A percentile compares a stretch with the other conserved stretches of the same genome.
phyloP scores from a whole-genome alignment of 53 echinoderm and acorn worm genomes.

The Holothuria scabra region DNA sequence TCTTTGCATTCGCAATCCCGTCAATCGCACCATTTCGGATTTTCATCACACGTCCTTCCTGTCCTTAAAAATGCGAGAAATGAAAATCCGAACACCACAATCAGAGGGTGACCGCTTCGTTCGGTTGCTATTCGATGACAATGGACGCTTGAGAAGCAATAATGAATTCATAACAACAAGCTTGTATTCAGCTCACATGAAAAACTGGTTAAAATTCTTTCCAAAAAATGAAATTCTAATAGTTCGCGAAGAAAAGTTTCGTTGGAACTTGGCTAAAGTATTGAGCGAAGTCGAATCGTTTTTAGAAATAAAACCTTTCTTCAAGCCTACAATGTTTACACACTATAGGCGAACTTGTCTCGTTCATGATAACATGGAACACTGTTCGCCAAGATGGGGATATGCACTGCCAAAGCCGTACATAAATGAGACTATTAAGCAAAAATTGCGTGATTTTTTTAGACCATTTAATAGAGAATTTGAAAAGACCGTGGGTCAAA shows the following conservation, averaged over 20 bases:
- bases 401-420: conserved; percentile 74
- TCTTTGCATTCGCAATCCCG: conserved; percentile 76
- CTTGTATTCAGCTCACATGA: conserved; percentile 66
- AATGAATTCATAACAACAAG: conserved; percentile 70
- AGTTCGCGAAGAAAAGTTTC: conserved; percentile 51
- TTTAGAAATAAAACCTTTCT: conserved; percentile 65
- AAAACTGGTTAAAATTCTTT: conserved; percentile 71
- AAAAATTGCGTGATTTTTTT: conserved; percentile 80
- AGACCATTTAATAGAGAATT: conserved; percentile 82
- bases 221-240: conserved; percentile 66
- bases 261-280: conserved; percentile 47
- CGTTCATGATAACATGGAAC: background rate
- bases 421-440: conserved; percentile 44
- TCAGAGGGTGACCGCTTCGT: conserved; percentile 65
- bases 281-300: conserved; percentile 75
- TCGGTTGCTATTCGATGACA: conserved; percentile 46
- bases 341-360: conserved; percentile 9
- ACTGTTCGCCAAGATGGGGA: conserved; percentile 56
- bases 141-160: conserved; percentile 71
- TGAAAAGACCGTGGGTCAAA: conserved; percentile 59
- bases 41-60: conserved; percentile 79
- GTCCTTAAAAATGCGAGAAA: conserved; percentile 35
- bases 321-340: conserved; percentile 63
- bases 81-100: conserved; percentile 32
- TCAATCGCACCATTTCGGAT: conserved; percentile 71